These are phyloP conservation scores for human DNA, from an alignment of 2,113 vertebrate genomes.

Conservation along the genomic window GRCh38 chr19:5776001-5776500, in stretches of 20 bases:
- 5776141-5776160: background rate
- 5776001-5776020: background rate
- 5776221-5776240: constrained; percentile 70
- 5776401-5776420: background rate
- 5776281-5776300: constrained; percentile 50
- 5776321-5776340: fast-evolving
- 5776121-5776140: background rate
- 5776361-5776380: background rate
- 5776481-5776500: background rate
- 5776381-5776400: background rate
- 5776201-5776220: background rate
- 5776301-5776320: constrained; percentile 70
- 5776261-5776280: constrained; percentile 62
- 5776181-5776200: fast-evolving
- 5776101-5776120: background rate
- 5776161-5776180: constrained; percentile 67
- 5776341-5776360: too few species aligned
- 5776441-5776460: background rate
- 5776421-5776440: background rate
- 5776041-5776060: fast-evolving
- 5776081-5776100: background rate
- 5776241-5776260: constrained; percentile 50
- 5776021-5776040: background rate
- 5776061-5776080: background rate
- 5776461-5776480: background rate